Evolutionary conservation across 2,797 vertebrate genomes (phyloP), one percentile per base, ranked within the genome.

Genomic region (Muscicapa striata): DNA sequence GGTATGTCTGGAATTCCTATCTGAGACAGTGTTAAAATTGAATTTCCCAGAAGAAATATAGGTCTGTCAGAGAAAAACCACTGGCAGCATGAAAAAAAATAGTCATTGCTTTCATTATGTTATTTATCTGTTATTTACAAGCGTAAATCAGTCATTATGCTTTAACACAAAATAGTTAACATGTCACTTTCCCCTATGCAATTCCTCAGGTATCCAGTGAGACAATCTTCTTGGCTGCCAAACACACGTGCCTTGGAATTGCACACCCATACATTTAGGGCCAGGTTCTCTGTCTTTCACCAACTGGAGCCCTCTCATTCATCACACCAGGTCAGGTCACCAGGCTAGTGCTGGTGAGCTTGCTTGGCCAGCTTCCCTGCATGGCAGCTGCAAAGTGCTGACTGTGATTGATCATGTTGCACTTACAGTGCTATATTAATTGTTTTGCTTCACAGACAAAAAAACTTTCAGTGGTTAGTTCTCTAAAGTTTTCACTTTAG

Each of bases 21-120:
- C 73, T 51, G 52, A 89, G 87, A 67, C 75, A 75, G 54, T 64
- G 93, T 94, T 96, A 96, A 94, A 87, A 93, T 30, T 81, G n/a
- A 81, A 80, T 90, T 86, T 89, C 36, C 74, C 51, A 81, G 55
- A 94, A 97, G 93, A 96, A 80, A 88, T 93, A 94, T 80, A 92
- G 83, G 48, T 64, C 73, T 95, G 82, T 89, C 95, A 89, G 43
- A 94, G 51, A 87, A 96, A 59, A 36, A 70, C 40, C 57, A 86
- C 61, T 86, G 87, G 26, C 70, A 88, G 48, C 62, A 94, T 13
- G 74, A 84, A 84, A 82, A 83, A 97, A 96, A 95, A 88, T 27
- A 92, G 46, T 78, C 24, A n/a, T 48, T 68, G 27, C 66, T 78
- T 97, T 82, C 79, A 45, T 91, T 87, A 91, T 92, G 79, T 91